Percentiles rank a stretch among this genome's conserved stretches.
Evolutionary conservation across 1,140 invertebrate genomes (phyloP).

Genomic region (Conus betulinus): DNA sequence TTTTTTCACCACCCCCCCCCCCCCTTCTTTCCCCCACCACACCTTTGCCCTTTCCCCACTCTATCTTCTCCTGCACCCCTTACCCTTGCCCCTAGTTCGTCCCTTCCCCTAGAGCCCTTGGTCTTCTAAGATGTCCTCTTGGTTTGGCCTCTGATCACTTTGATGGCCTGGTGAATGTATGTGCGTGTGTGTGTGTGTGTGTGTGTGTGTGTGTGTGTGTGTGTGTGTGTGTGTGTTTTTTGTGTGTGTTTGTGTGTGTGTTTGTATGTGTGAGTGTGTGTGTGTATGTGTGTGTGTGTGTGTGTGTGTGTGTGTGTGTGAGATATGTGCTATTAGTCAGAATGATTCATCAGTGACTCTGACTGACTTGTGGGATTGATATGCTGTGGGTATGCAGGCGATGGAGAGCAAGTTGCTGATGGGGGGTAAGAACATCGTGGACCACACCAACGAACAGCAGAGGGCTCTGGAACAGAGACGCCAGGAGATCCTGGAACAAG

Average conservation of each 20-base stretch:
- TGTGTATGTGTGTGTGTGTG: neutral
- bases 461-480: conserved; percentile 87
- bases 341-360: too few relatives aligned
- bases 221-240: neutral
- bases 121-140: too few relatives aligned
- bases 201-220: neutral
- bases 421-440: conserved; percentile 90
- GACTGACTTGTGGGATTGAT: neutral
- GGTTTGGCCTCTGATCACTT: too few relatives aligned
- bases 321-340: too few relatives aligned
- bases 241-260: neutral
- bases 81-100: too few relatives aligned
- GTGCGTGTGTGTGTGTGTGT: neutral
- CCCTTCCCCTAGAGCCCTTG: too few relatives aligned
- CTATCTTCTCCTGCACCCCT: too few relatives aligned
- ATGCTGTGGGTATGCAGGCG: conserved; percentile 69
- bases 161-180: too few relatives aligned
- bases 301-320: neutral
- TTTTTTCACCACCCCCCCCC: too few relatives aligned
- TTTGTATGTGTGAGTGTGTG: neutral
- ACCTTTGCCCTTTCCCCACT: too few relatives aligned
- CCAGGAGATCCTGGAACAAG: conserved; percentile 89
- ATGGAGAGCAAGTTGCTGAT: conserved; percentile 92
- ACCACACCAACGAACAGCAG: conserved; percentile 93
- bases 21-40: too few relatives aligned